These are phyloP conservation scores for Stictonetta naevosa DNA, from an alignment of 2,113 vertebrate genomes.

Conservation along the genomic window DNA sequence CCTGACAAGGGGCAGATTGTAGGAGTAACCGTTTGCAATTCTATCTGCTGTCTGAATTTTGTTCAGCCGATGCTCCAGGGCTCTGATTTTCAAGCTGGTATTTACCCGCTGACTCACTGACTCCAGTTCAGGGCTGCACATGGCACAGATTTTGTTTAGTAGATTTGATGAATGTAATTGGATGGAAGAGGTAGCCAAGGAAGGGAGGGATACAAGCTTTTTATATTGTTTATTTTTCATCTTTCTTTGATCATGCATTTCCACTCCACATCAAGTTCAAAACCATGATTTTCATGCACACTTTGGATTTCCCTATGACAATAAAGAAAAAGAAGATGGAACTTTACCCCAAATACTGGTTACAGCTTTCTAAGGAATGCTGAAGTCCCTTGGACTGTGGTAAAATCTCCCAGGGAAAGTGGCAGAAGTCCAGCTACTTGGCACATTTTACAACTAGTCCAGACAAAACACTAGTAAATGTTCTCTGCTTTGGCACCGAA, in stretches of 20 bases:
- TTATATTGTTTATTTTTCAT: neutral
- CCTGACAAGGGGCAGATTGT: neutral
- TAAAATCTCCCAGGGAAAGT: conserved; percentile 60
- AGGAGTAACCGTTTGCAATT: neutral
- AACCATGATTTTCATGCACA: neutral
- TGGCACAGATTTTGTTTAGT: neutral
- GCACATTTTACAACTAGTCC: conserved; percentile 54
- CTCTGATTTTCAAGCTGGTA: neutral
- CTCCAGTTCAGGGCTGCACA: neutral
- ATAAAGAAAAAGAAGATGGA: neutral
- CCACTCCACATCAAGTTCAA: neutral
- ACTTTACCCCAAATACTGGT: neutral
- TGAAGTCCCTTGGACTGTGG: conserved; percentile 42
- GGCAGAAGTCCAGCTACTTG: conserved; percentile 67
- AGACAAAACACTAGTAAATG: conserved; percentile 68
- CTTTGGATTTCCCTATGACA: neutral
- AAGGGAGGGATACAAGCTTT: neutral
- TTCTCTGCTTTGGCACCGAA: conserved; percentile 42
- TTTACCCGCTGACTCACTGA: neutral
- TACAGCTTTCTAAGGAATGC: conserved; percentile 52
- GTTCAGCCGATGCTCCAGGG: neutral
- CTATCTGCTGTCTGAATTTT: neutral
- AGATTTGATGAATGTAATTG: neutral
- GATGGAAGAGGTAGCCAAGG: neutral
- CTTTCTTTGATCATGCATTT: neutral